Base-by-base conservation (phyloP, 2,888 invertebrate genomes). In the Scaptodrosophila latifasciaeformis region DNA sequence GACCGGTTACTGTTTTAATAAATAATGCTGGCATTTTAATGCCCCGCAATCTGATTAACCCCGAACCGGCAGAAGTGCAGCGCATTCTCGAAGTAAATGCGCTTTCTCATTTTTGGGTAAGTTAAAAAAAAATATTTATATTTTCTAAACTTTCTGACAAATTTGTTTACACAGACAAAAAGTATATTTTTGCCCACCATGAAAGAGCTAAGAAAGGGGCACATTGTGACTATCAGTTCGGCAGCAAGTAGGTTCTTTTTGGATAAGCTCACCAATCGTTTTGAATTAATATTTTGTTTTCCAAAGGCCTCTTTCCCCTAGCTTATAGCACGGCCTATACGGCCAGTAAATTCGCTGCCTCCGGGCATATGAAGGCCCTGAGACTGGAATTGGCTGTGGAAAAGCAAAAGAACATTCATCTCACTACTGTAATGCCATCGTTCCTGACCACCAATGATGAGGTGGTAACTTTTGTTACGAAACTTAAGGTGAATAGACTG, bases 21-120 rank as follows among this genome's bases (percentile, higher is more conserved):
- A 87, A 88, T 49, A 88, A 88, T 67, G 88, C 87, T 0, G 88
- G 85, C 0, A 62, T 87, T 9, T 50, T 86, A 13, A 21, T 81
- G 2, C 52, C 72, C 1, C 61, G 59, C 0, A 66, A 70, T 2
- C 13, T 44, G 0, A 0, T 55, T 0, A 62, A 83, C 7, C 70
- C 81, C 0, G 59, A 82, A 0, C 69, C 82, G 0, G 57, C 70
- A 0, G 85, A 86, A 18, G 72, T 87, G 13, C 79, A 84, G 35
- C 69, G 64, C 1, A 84, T 86, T 72, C 74, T 88, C 19, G 70
- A 85, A 48, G 86, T 87, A 1, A 88, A 88, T 54, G 60, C 87
- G 4, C 63, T 79, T n/a, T 67, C 86, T 1, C 84, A 87, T 21
- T 82, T 87, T 53, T 86, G 83, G 86, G 88, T 87, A 50, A 71